Conservation (phyloP, 2,888 invertebrate genomes). For the Himalopsyche tibetana region DNA sequence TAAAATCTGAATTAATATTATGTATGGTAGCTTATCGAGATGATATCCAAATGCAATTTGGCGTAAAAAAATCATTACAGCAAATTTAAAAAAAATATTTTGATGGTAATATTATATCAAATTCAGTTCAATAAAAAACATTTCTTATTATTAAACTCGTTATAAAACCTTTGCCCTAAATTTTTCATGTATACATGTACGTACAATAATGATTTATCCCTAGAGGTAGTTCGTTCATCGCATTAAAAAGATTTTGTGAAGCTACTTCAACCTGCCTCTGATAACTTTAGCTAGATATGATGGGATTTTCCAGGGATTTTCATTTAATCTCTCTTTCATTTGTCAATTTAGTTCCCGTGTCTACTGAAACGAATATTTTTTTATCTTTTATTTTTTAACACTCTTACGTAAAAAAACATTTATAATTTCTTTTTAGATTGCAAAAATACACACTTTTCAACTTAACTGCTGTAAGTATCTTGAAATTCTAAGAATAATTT, state of each 20-base stretch:
- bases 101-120: too few species aligned
- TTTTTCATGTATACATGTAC: conserved; percentile 3
- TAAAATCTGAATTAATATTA: too few species aligned
- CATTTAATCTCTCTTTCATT: conserved; percentile 60
- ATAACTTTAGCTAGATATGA: conserved; percentile 55
- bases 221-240: conserved; percentile 53
- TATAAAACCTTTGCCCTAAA: neutral
- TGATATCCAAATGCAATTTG: too few species aligned
- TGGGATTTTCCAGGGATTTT: conserved; percentile 63
- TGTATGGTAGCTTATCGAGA: too few species aligned
- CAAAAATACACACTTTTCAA: neutral
- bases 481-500: neutral
- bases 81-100: too few species aligned
- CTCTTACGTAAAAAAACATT: conserved; percentile 14
- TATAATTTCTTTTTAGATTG: neutral
- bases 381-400: conserved; percentile 8
- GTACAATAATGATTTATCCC: conserved; percentile 44
- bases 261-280: conserved; percentile 46
- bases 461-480: neutral
- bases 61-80: too few species aligned
- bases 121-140: too few species aligned
- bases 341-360: conserved; percentile 51
- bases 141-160: neutral
- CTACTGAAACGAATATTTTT: conserved; percentile 50
- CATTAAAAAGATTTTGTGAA: conserved; percentile 44